Conservation (phyloP, 2,888 invertebrate genomes). For the Apoderus coryli region DNA sequence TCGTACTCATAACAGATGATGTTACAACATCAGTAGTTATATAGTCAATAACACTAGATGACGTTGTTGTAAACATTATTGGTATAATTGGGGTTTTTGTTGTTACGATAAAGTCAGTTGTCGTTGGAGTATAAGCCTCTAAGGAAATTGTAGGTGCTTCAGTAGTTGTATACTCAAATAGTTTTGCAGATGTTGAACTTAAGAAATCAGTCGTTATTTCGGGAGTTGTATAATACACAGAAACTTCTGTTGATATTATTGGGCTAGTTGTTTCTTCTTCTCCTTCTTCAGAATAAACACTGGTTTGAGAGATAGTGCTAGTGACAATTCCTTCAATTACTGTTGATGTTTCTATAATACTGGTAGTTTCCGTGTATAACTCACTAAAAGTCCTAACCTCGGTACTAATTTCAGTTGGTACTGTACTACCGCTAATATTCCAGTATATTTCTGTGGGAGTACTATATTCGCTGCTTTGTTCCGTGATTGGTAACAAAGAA, state of each 20-base stretch:
- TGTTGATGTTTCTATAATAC: neutral
- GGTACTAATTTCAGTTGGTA: neutral
- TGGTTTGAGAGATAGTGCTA: neutral
- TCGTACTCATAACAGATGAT: conserved; percentile 1
- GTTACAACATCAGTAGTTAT: conserved; percentile 1
- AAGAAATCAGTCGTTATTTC: neutral
- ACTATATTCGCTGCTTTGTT: neutral
- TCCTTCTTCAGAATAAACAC: too few species aligned
- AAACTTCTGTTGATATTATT: neutral
- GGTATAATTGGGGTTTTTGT: conserved; percentile 13
- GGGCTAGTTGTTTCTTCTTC: neutral
- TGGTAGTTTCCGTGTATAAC: neutral
- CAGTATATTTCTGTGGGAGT: too few species aligned
- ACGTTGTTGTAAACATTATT: conserved; percentile 4
- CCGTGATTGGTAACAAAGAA: neutral
- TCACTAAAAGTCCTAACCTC: neutral
- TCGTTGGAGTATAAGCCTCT: conserved; percentile 6
- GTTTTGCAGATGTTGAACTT: too few species aligned
- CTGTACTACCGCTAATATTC: too few species aligned
- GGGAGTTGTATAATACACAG: conserved; percentile 1
- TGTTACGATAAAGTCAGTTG: conserved; percentile 26
- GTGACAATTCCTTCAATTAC: conserved; percentile 2
- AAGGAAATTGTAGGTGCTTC: neutral
- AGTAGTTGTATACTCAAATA: conserved; percentile 1
- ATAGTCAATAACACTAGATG: neutral